These are phyloP conservation scores for Nomada ruficornis DNA, from an alignment of 2,888 invertebrate genomes.

Conservation along the genomic window DNA sequence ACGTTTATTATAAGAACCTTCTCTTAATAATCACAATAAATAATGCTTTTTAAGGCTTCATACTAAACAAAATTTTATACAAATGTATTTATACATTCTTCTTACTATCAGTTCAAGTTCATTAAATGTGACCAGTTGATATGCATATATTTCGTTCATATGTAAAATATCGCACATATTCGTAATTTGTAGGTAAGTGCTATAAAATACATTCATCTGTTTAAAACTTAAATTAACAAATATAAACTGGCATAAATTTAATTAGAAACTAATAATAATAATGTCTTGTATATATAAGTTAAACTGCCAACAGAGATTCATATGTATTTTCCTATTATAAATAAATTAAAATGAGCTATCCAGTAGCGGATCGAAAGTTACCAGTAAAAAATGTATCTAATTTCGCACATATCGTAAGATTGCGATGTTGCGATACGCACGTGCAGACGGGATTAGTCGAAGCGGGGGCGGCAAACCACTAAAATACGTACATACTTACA, in stretches of 20 bases:
- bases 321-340: not conserved
- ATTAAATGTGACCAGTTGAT: not conserved
- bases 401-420: slow-evolving; percentile 1
- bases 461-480: slow-evolving; percentile 15
- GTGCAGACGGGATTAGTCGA: slow-evolving; percentile 25
- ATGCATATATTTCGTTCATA: not conserved
- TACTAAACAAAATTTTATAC: no score
- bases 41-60: not conserved
- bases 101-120: not conserved
- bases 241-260: no score
- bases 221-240: no score
- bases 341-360: not conserved
- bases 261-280: no score
- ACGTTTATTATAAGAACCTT: not conserved
- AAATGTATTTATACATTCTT: no score
- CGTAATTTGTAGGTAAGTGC: no score
- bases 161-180: not conserved
- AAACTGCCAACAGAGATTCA: not conserved
- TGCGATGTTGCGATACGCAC: slow-evolving; percentile 2
- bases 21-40: not conserved
- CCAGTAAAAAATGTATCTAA: slow-evolving; percentile 12
- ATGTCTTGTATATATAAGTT: no score
- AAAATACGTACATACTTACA: slow-evolving; percentile 22
- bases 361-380: not conserved
- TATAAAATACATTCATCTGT: no score